Evolutionary conservation across 2,888 invertebrate species (phyloP).

Genomic region (Rhagonycha lutea): DNA sequence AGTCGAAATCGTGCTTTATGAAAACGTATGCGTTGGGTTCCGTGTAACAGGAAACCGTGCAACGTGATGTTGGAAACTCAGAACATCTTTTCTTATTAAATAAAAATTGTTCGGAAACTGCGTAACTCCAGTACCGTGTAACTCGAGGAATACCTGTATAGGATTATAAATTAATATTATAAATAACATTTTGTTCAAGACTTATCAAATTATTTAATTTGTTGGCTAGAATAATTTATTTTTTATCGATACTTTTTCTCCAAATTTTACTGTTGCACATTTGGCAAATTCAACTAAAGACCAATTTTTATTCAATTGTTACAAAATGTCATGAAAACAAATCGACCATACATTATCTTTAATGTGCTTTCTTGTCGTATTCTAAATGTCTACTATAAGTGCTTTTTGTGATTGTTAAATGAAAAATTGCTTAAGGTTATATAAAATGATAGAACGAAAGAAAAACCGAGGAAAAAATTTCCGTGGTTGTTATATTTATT

Average conservation of each 20-base stretch:
- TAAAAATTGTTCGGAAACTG: too few relatives aligned
- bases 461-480: not conserved
- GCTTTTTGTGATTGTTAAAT: slow-evolving; percentile 4
- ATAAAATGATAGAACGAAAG: not conserved
- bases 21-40: too few relatives aligned
- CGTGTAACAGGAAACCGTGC: too few relatives aligned
- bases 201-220: not conserved
- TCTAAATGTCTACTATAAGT: slow-evolving; percentile 4
- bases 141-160: too few relatives aligned
- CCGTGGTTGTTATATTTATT: not conserved
- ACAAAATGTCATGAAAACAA: not conserved
- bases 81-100: too few relatives aligned
- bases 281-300: not conserved
- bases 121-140: too few relatives aligned
- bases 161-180: too few relatives aligned
- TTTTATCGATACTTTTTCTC: not conserved
- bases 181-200: not conserved
- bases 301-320: slow-evolving; percentile 3
- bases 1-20: too few relatives aligned
- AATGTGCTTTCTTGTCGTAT: slow-evolving; percentile 4
- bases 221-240: not conserved
- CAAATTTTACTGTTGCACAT: not conserved
- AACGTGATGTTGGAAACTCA: too few relatives aligned
- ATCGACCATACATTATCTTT: slow-evolving; percentile 4
- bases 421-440: slow-evolving; percentile 3